Base-by-base conservation (phyloP, 2,797 vertebrate species). In the Siniperca obscura region DNA sequence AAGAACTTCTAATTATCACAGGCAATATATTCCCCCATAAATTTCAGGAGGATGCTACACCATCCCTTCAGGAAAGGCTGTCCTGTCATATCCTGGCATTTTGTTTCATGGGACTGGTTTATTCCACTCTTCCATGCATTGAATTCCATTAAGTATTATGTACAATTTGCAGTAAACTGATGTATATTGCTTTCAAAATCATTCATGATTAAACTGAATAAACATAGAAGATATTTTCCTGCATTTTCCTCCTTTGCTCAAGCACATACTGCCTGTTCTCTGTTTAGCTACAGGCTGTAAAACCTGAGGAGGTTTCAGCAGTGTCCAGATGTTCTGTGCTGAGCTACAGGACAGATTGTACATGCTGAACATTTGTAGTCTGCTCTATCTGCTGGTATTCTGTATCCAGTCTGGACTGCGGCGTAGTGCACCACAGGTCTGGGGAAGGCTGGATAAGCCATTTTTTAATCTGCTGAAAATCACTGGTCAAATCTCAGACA, bases 281-380 rank as follows among this genome's bases (percentile, higher is more conserved):
- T 1, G 34, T 81, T 7, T 40, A 12, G 48, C 61, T 74, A 60
- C 69, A 86, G 59, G 71, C 66, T 70, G 73, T 66, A 56, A 79
- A 80, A 86, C 77, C 81, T 87, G 82, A 87, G 52, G 73, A 75
- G 38, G 48, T 74, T 38, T 60, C 30, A 76, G 75, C 46, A 70
- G 53, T 69, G 17, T 86, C 84, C 84, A 90, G 82, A 84, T 89
- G 89, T 80, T 84, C 16, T 4, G 8, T 27, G 48, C 30, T 69
- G 56, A 82, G 52, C 61, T 36, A n/a, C 19, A 53, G 56, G 53
- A 81, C 84, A 86, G 81, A 75, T 46, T 84, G 87, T 17, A 44
- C 46, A 44, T 11, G 66, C 40, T 62, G 19, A 82, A 77, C 75
- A 77, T 76, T 42, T 76, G 78, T 53, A 52, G 38, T 84, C 44